These are phyloP conservation scores for Psilopsiagon aymara DNA, from an alignment of 2,113 vertebrate species.

Conservation along the genomic window DNA sequence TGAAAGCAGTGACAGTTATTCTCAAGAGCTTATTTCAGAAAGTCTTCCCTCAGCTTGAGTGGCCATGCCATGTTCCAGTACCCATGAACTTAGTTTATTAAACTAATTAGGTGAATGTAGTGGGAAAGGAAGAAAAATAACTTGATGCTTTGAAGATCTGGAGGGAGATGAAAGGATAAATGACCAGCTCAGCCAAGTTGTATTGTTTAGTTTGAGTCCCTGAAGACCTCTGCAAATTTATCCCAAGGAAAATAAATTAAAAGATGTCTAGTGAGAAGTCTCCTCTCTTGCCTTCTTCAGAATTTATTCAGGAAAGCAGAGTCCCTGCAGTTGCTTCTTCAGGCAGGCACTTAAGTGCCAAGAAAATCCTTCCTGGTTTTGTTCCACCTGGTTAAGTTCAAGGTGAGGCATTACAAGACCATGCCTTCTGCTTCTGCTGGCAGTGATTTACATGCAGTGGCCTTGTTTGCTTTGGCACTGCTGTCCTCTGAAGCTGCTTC, in stretches of 20 bases:
- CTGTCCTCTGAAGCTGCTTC: not conserved
- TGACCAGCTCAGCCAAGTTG: not conserved
- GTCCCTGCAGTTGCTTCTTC: not conserved
- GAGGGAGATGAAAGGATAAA: slow-evolving; percentile 29
- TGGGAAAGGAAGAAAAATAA: not conserved
- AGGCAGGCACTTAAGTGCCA: not conserved
- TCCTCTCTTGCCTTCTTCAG: not conserved
- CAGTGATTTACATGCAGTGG: not conserved
- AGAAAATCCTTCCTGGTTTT: not conserved
- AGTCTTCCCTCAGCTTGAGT: not conserved
- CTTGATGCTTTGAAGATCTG: not conserved
- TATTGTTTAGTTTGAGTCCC: slow-evolving; percentile 29
- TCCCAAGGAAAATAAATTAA: not conserved
- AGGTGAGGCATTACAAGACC: not conserved
- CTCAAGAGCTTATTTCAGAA: not conserved
- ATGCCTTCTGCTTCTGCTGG: not conserved
- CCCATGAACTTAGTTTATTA: not conserved
- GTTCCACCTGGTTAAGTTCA: not conserved
- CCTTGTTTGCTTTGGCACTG: not conserved
- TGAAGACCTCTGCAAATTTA: not conserved
- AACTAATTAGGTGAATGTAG: not conserved
- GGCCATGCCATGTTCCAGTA: not conserved
- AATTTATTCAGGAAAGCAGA: not conserved
- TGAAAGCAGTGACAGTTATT: not conserved
- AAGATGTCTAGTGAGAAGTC: not conserved